Conservation (phyloP, 2,888 invertebrate genomes). For the Erebia ligea region DNA sequence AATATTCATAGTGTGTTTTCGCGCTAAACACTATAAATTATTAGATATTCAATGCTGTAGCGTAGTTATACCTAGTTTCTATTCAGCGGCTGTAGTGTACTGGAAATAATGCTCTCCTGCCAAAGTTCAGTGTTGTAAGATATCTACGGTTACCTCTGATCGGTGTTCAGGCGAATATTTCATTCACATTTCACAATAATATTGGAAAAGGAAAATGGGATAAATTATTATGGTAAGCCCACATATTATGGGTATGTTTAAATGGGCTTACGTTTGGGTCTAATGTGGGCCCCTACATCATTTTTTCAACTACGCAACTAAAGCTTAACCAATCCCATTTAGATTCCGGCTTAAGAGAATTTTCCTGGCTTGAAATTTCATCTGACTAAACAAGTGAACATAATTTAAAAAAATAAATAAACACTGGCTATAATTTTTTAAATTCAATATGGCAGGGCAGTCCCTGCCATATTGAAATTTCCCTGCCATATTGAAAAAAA, state of each 20-base stretch:
- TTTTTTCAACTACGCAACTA: conserved; percentile 10
- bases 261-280: neutral
- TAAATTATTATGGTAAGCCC: conserved; percentile 10
- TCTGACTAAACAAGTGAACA: too few relatives aligned
- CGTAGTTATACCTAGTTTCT: too few relatives aligned
- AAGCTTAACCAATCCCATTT: neutral
- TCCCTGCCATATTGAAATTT: too few relatives aligned
- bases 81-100: too few relatives aligned
- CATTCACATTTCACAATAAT: neutral
- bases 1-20: too few relatives aligned
- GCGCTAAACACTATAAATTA: too few relatives aligned
- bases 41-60: too few relatives aligned
- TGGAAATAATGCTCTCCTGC: too few relatives aligned
- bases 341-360: neutral
- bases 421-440: too few relatives aligned
- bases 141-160: neutral
- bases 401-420: too few relatives aligned
- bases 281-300: neutral
- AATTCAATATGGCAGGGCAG: too few relatives aligned
- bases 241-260: conserved; percentile 2
- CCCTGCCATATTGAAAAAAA: too few relatives aligned
- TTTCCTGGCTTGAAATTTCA: neutral
- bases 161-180: neutral
- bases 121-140: neutral
- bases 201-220: neutral